Percentiles rank a stretch among this genome's conserved stretches.
These are phyloP conservation scores for Limenitis camilla DNA, from an alignment of 2,888 invertebrate species.

Conservation along the genomic window DNA sequence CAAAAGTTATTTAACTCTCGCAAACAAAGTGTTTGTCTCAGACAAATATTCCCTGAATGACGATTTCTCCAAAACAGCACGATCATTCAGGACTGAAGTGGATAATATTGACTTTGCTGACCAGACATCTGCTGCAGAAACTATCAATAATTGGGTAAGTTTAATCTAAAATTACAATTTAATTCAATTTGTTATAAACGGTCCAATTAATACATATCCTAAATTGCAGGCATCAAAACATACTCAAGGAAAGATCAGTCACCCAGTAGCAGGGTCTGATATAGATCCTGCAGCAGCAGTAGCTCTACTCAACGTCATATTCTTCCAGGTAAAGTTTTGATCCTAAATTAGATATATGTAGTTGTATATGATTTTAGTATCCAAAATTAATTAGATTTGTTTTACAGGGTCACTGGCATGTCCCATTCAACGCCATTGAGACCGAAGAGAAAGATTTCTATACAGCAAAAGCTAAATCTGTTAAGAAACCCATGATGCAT, in stretches of 20 bases:
- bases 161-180: conserved; percentile 14
- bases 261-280: conserved; percentile 29
- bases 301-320: conserved; percentile 44
- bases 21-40: conserved; percentile 41
- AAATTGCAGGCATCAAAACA: conserved; percentile 37
- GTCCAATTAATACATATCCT: too few species aligned
- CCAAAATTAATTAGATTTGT: too few species aligned
- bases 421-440: too few species aligned
- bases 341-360: not conserved
- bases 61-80: conserved; percentile 27
- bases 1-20: conserved; percentile 35
- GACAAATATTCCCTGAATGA: conserved; percentile 28
- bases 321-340: conserved; percentile 28
- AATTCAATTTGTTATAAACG: too few species aligned
- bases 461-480: too few species aligned
- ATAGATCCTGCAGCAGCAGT: conserved; percentile 27
- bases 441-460: too few species aligned
- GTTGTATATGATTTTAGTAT: too few species aligned
- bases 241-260: conserved; percentile 40
- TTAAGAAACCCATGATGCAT: too few species aligned
- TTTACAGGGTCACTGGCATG: too few species aligned
- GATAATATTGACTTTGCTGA: conserved; percentile 5
- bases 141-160: conserved; percentile 12
- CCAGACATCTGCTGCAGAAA: conserved; percentile 1
- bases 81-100: conserved; percentile 25